Conservation (phyloP, 2,113 vertebrate genomes). For the Catharus fuscescens region DNA sequence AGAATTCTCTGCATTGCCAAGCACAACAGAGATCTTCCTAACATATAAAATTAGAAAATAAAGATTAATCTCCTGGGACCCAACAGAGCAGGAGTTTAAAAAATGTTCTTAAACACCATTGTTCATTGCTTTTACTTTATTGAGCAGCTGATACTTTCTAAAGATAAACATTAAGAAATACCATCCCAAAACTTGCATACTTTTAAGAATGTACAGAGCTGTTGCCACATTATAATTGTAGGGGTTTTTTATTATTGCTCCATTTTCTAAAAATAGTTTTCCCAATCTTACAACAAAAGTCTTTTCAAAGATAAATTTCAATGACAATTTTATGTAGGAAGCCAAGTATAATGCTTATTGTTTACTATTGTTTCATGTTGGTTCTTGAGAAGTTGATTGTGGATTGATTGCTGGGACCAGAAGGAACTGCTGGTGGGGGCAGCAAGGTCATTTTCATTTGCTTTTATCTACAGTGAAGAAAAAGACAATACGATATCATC, state of each 20-base stretch:
- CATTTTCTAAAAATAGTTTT: background rate
- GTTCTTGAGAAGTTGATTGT: background rate
- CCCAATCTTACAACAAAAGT: background rate
- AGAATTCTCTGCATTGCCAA: background rate
- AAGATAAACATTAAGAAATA: background rate
- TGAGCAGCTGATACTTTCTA: background rate
- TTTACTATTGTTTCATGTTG: background rate
- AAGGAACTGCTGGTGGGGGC: background rate
- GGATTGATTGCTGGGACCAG: background rate
- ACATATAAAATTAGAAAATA: background rate
- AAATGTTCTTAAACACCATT: background rate
- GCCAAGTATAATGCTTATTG: background rate
- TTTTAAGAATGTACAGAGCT: background rate
- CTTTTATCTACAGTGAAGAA: conserved; percentile 44
- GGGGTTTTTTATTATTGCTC: background rate
- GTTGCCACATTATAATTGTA: background rate
- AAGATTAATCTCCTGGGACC: background rate
- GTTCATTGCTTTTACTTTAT: background rate
- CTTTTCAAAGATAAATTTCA: background rate
- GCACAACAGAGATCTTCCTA: background rate
- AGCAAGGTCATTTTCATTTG: conserved; percentile 48
- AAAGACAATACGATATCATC: conserved; percentile 34
- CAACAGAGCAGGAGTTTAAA: background rate
- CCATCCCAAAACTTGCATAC: background rate
- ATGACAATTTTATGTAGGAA: background rate